A percentile compares a stretch with the other conserved stretches of the same genome.
Conservation (phyloP, 2,113 vertebrate species). For the Saimiri boliviensis region DNA sequence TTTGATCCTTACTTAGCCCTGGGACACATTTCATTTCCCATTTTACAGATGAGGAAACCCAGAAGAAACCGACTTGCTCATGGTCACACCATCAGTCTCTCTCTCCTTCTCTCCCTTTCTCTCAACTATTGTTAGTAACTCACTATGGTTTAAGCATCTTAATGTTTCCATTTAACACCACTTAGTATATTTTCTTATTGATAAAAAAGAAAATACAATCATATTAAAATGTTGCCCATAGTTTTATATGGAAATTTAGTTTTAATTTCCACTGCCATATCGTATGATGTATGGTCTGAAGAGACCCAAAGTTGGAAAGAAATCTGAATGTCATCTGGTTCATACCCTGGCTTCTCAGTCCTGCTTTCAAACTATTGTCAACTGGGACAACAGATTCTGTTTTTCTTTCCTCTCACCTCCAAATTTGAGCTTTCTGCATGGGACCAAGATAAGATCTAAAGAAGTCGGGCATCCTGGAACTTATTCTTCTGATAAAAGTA, state of each 20-base stretch:
- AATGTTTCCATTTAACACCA: background rate
- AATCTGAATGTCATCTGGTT: background rate
- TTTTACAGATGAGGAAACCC: slow-evolving; percentile 30
- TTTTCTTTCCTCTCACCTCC: background rate
- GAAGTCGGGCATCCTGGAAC: background rate
- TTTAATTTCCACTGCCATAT: background rate
- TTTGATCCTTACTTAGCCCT: slow-evolving; percentile 13
- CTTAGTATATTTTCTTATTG: background rate
- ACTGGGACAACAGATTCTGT: background rate
- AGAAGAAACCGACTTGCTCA: slow-evolving; percentile 22
- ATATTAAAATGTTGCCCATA: background rate
- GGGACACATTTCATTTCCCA: slow-evolving; percentile 46
- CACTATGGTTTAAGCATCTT: background rate
- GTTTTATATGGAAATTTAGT: slow-evolving; percentile 3
- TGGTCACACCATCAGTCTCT: background rate
- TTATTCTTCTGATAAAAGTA: slow-evolving; percentile 4
- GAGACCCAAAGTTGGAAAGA: background rate
- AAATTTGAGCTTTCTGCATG: background rate
- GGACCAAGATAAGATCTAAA: background rate
- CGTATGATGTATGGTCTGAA: background rate
- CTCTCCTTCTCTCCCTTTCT: background rate
- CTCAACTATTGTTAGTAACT: slow-evolving; percentile 4
- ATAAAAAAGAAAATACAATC: background rate
- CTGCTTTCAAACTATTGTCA: background rate
- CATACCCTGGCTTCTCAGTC: background rate